phyloP scores from a whole-genome alignment of 2,888 invertebrate species.

The Yponomeuta malinellus region DNA sequence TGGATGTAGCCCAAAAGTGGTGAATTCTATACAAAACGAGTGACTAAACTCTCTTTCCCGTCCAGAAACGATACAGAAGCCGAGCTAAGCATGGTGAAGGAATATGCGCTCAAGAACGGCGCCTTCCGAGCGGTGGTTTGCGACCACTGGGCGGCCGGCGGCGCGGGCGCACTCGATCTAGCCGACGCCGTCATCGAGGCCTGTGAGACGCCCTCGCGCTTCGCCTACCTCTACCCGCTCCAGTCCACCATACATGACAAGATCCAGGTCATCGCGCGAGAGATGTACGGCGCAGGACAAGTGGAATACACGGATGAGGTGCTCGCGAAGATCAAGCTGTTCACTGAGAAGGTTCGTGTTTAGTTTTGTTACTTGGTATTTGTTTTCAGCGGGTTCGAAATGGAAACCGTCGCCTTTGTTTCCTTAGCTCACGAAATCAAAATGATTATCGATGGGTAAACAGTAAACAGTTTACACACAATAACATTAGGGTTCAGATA shows the following conservation, averaged over 20 bases:
- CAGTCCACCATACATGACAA: constrained; percentile 87
- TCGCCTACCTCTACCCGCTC: constrained; percentile 83
- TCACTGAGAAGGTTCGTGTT: constrained; percentile 80
- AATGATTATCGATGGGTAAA: too few relatives aligned
- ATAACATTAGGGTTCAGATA: too few relatives aligned
- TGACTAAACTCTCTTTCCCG: not conserved
- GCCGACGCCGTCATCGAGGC: constrained; percentile 92
- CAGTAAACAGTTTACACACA: too few relatives aligned
- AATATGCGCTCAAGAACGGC: constrained; percentile 83
- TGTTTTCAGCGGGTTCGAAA: too few relatives aligned
- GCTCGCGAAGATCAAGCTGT: constrained; percentile 79
- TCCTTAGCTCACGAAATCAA: too few relatives aligned
- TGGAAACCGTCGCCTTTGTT: too few relatives aligned
- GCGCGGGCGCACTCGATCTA: constrained; percentile 88
- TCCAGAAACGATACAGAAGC: constrained; percentile 87
- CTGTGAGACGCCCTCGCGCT: constrained; percentile 77
- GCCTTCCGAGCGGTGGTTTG: constrained; percentile 92
- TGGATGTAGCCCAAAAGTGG: too few relatives aligned
- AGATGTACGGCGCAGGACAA: constrained; percentile 97
- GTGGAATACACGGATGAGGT: constrained; percentile 86
- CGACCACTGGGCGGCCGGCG: constrained; percentile 93
- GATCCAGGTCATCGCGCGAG: constrained; percentile 89
- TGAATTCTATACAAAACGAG: too few relatives aligned
- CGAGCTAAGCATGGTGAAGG: constrained; percentile 87
- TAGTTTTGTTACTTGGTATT: not conserved